A percentile compares a stretch with the other conserved stretches of the same genome.
These are phyloP conservation scores for Drosophila mercatorum DNA, from an alignment of 2,888 invertebrate genomes.

Conservation along the genomic window DNA sequence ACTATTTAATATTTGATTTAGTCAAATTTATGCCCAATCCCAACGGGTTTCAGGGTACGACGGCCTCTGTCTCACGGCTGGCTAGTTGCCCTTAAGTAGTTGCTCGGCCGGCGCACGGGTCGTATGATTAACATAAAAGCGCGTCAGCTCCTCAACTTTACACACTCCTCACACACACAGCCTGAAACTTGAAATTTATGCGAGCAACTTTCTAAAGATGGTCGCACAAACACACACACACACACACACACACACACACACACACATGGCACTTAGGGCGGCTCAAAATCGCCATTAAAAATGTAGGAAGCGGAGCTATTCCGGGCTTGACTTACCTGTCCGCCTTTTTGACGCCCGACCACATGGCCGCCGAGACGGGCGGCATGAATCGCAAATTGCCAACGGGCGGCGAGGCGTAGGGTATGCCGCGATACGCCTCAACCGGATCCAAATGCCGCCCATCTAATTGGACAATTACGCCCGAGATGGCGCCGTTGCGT, in stretches of 20 bases:
- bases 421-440: constrained; percentile 96
- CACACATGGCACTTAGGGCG: not conserved
- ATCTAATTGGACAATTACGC: constrained; percentile 93
- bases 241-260: not conserved
- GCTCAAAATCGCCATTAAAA: constrained; percentile 19
- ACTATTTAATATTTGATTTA: constrained; percentile 10
- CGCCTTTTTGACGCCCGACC: constrained; percentile 95
- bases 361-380: constrained; percentile 95
- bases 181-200: constrained; percentile 46
- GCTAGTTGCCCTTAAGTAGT: constrained; percentile 8
- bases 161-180: constrained; percentile 9
- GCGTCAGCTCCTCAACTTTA: constrained; percentile 40
- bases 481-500: constrained; percentile 94
- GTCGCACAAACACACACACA: constrained; percentile 9
- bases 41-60: not conserved
- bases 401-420: constrained; percentile 96
- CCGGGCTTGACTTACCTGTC: constrained; percentile 86
- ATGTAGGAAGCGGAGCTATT: constrained; percentile 10
- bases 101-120: constrained; percentile 33
- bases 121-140: constrained; percentile 52
- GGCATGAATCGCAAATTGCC: constrained; percentile 97
- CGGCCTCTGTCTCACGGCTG: constrained; percentile 9
- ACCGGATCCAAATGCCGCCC: constrained; percentile 93
- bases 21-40: constrained; percentile 9
- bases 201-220: constrained; percentile 36